A percentile compares a stretch with the other conserved stretches of the same genome.
Conservation (phyloP, 2,113 vertebrate genomes). For the Engraulis encrasicolus region DNA sequence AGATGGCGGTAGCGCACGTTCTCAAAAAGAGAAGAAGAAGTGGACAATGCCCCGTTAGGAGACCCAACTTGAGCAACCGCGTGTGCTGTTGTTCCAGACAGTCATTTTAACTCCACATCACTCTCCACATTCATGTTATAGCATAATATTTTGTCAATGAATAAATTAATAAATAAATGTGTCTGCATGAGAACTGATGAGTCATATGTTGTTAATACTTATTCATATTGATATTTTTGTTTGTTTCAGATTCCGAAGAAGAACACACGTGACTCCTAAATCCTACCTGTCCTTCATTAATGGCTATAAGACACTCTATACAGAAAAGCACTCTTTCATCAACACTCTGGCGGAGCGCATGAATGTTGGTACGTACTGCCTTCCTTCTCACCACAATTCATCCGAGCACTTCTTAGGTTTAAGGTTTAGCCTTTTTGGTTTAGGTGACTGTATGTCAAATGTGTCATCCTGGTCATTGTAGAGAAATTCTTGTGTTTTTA, state of each 20-base stretch:
- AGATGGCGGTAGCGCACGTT: too few relatives aligned
- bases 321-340: conserved; percentile 77
- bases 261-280: conserved; percentile 82
- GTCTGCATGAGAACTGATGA: background rate
- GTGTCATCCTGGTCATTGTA: background rate
- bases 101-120: too few relatives aligned
- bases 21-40: background rate
- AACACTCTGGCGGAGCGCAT: conserved; percentile 83
- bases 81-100: too few relatives aligned
- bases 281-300: conserved; percentile 83
- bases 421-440: too few relatives aligned
- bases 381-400: background rate
- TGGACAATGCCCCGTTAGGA: too few relatives aligned
- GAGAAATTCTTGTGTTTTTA: background rate
- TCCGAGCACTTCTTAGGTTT: background rate
- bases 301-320: conserved; percentile 81
- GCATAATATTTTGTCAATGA: too few relatives aligned
- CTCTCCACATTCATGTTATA: too few relatives aligned
- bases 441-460: too few relatives aligned
- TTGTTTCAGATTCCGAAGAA: conserved; percentile 72
- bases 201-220: background rate
- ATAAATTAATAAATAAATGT: too few relatives aligned
- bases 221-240: conserved; percentile 20
- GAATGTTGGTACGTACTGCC: conserved; percentile 79
- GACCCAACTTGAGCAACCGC: too few relatives aligned